phyloP scores from a whole-genome alignment of 2,797 vertebrate genomes.

The Periophthalmus magnuspinnatus region DNA sequence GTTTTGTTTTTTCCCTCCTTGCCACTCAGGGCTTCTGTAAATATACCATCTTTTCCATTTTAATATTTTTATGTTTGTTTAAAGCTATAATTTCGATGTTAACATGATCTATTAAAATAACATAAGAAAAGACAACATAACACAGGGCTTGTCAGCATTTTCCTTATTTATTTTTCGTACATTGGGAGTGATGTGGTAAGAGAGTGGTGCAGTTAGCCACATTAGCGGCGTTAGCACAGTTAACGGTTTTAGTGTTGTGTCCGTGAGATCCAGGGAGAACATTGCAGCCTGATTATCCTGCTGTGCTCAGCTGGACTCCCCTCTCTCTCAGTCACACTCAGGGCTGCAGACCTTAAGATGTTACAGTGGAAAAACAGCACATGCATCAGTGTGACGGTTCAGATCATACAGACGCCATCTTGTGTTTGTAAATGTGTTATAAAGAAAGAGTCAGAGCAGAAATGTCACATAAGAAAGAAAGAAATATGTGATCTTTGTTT shows the following conservation, averaged over 20 bases:
- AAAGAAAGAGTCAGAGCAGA: constrained; percentile 15
- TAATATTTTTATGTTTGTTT: too few relatives aligned
- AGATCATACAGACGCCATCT: too few relatives aligned
- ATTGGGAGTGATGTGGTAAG: background rate
- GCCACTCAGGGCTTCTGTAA: too few relatives aligned
- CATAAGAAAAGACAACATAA: too few relatives aligned
- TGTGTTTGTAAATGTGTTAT: constrained; percentile 29
- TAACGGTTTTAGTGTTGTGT: constrained; percentile 23
- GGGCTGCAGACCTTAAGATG: constrained; percentile 23
- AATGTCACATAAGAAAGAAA: background rate
- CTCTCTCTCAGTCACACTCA: constrained; percentile 37
- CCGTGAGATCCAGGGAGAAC: constrained; percentile 52
- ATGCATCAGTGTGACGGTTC: background rate
- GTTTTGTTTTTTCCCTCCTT: too few relatives aligned
- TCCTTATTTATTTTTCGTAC: background rate
- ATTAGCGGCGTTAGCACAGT: background rate
- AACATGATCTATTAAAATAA: too few relatives aligned
- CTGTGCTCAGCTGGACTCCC: constrained; percentile 56
- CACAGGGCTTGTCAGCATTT: background rate
- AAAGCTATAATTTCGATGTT: too few relatives aligned
- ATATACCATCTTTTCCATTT: too few relatives aligned
- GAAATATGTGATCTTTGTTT: too few relatives aligned
- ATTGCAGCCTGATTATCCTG: constrained; percentile 61
- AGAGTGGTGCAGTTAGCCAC: background rate
- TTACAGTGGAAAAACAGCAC: constrained; percentile 7